phyloP scores from a whole-genome alignment of 2,888 invertebrate species.

The Drosophila dives region DNA sequence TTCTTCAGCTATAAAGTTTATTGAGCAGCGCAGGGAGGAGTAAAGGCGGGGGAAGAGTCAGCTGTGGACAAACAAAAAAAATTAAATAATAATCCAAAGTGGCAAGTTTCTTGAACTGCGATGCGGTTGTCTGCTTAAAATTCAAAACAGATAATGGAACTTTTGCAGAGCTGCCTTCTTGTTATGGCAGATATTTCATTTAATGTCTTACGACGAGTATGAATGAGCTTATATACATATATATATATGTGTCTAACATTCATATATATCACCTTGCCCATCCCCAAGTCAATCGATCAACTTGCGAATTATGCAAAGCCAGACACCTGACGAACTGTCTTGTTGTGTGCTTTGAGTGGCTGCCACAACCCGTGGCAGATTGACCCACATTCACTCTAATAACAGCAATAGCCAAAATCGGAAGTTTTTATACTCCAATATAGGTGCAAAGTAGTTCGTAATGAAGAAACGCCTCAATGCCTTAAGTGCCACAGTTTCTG shows the following conservation, averaged over 20 bases:
- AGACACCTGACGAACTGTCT: constrained; percentile 29
- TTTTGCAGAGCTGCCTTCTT: constrained; percentile 12
- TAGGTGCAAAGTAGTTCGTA: constrained; percentile 49
- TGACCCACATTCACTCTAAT: constrained; percentile 44
- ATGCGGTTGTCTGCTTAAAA: constrained; percentile 46
- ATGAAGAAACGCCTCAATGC: constrained; percentile 68
- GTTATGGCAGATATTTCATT: constrained; percentile 18
- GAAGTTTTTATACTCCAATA: constrained; percentile 5
- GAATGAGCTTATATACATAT: constrained; percentile 22
- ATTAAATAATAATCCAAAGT: constrained; percentile 55
- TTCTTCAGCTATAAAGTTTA: constrained; percentile 37
- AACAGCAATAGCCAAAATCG: constrained; percentile 25
- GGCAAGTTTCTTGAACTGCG: constrained; percentile 69
- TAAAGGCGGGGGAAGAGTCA: too few species aligned
- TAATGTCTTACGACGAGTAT: constrained; percentile 4
- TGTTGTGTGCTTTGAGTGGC: constrained; percentile 3
- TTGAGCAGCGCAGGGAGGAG: neutral
- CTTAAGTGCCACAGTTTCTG: constrained; percentile 44
- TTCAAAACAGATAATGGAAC: constrained; percentile 58
- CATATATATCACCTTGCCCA: constrained; percentile 44
- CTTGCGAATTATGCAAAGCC: constrained; percentile 62
- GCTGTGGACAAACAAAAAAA: constrained; percentile 26
- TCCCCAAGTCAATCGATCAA: constrained; percentile 67
- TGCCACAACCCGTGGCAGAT: constrained; percentile 13
- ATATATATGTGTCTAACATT: constrained; percentile 9